These are phyloP conservation scores for Calameuta idolon DNA, from an alignment of 2,888 invertebrate species.

Conservation along the genomic window DNA sequence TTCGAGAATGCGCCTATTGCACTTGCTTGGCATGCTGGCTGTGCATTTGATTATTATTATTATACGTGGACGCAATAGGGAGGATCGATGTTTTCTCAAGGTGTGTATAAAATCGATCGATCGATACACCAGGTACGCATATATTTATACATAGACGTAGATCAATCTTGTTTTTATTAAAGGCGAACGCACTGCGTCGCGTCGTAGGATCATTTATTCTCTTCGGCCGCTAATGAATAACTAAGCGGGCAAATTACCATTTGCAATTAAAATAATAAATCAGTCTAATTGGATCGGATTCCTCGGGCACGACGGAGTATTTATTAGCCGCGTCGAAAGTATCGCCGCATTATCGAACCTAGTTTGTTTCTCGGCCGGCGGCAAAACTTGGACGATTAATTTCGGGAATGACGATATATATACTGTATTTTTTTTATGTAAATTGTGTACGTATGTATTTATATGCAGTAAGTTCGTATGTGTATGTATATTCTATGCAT, in stretches of 20 bases:
- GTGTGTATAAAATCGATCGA: no score
- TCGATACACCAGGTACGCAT: no score
- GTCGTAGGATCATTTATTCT: background rate
- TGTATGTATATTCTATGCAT: no score
- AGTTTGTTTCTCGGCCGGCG: background rate
- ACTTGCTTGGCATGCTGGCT: background rate
- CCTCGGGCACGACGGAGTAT: slow-evolving; percentile 14
- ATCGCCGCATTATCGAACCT: background rate
- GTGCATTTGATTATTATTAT: background rate
- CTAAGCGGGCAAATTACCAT: slow-evolving; percentile 29
- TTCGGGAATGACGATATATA: background rate
- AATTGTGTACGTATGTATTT: background rate
- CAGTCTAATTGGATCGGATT: slow-evolving; percentile 34
- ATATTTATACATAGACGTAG: background rate
- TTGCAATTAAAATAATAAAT: slow-evolving; percentile 38
- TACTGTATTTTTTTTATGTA: background rate
- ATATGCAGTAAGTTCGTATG: background rate
- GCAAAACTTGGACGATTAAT: background rate
- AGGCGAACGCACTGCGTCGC: background rate
- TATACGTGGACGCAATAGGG: background rate
- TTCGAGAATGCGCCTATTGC: background rate
- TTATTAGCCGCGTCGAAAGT: background rate
- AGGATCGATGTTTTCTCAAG: background rate
- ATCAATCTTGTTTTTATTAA: background rate
- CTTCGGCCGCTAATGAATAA: slow-evolving; percentile 26